Evolutionary conservation across 1,140 invertebrate genomes (phyloP), one percentile per base, ranked within the genome.

Genomic region (Oncopodura yosiiana): DNA sequence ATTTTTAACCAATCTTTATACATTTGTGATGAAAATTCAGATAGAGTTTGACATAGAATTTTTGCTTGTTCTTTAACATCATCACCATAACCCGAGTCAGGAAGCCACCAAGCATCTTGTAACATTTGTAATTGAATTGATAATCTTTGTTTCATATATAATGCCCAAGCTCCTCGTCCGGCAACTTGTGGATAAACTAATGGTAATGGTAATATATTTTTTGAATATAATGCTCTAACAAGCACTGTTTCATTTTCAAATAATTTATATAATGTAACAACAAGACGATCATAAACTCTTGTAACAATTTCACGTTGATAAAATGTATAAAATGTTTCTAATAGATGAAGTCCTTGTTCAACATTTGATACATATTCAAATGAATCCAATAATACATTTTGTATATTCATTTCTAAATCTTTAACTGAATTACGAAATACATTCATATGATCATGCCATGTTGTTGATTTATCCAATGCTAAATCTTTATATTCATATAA

Each of bases 241-340:
- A 75, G 74, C 54, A 84, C 79, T 27, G 91, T 79, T 65, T 89
- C 84, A n/a, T 81, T 74, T 50, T 77, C 77, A 65, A 91, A 86
- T 68, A 87, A 76, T 21, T 77, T 73, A 76, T 84, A 90, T 2
- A 87, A 76, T 74, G 86, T 65, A 32, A 75, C 70, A 61, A 69
- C 71, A 64, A 71, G 71, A 66, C 74, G 74, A 58, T 75, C 75
- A 44, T 71, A 69, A 4, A 69, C 70, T 49, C 72, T 62, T 27
- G 66, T 65, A 41, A 74, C 73, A 38, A 78, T 81, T 67, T 80
- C 73, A 38, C 81, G 72, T 56, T 79, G 77, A 0, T 80, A 78
- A 64, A 83, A 87, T 63, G 79, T 80, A 48, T 81, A 76, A 56
- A 86, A 71, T 0, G 78, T 75, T 57, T 79, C 81, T 1, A 87